Conservation (phyloP, 2,888 invertebrate species). For the Boloria selene region DNA sequence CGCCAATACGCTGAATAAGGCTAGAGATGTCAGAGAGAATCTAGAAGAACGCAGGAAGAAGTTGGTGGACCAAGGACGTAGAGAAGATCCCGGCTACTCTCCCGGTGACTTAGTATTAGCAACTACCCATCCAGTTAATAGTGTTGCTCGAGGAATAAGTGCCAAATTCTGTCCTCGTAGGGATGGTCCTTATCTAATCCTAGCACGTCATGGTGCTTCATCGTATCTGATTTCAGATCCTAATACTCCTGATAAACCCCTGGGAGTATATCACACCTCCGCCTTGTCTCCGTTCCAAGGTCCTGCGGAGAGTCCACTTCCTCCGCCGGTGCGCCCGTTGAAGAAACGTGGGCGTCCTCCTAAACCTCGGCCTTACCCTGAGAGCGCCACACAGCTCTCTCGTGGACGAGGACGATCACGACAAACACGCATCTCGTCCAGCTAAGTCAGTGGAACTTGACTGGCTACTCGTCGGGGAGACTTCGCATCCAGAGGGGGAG, state of each 20-base stretch:
- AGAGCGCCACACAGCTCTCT: too few relatives aligned
- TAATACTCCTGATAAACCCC: background rate
- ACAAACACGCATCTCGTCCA: too few relatives aligned
- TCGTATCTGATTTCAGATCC: background rate
- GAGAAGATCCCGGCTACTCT: background rate
- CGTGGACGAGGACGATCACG: too few relatives aligned
- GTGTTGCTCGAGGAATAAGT: background rate
- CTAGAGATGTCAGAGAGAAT: background rate
- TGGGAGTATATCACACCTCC: background rate
- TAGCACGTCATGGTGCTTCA: background rate
- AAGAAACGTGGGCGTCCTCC: background rate
- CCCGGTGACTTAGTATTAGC: too few relatives aligned
- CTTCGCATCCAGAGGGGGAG: too few relatives aligned
- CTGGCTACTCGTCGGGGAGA: too few relatives aligned
- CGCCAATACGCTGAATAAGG: conserved; percentile 23
- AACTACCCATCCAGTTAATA: background rate
- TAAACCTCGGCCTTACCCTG: too few relatives aligned
- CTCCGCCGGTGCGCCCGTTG: background rate
- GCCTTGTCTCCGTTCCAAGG: background rate
- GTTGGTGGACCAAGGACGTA: background rate
- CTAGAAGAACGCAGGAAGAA: background rate
- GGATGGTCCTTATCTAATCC: background rate
- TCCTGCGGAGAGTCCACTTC: background rate
- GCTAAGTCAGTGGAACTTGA: too few relatives aligned
- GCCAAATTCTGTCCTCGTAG: background rate